Evolutionary conservation across 2,888 invertebrate genomes (phyloP).

Genomic region (Epistrophe grossulariae): DNA sequence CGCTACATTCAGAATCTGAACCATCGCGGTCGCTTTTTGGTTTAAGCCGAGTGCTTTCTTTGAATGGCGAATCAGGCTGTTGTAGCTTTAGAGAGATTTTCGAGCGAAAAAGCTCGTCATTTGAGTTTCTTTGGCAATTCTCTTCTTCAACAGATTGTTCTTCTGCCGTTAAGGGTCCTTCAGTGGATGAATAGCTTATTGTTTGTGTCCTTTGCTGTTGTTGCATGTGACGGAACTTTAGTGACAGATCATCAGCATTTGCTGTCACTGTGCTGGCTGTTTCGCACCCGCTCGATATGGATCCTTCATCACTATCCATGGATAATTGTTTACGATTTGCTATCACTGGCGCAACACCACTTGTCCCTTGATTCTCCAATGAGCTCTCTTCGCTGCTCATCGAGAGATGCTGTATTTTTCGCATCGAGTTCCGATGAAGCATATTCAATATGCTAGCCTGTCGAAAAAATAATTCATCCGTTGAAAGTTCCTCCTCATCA

Average conservation of each 20-base stretch:
- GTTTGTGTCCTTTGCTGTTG: constrained; percentile 67
- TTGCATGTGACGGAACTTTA: constrained; percentile 77
- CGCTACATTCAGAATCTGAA: constrained; percentile 93
- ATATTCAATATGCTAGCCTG: constrained; percentile 83
- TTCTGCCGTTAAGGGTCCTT: constrained; percentile 14
- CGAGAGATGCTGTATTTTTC: constrained; percentile 79
- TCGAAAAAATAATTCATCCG: constrained; percentile 82
- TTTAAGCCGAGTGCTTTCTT: constrained; percentile 65
- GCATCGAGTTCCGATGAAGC: constrained; percentile 82
- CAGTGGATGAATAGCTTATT: constrained; percentile 23
- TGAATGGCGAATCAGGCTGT: constrained; percentile 78
- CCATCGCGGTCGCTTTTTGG: constrained; percentile 84
- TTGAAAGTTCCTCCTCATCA: constrained; percentile 80
- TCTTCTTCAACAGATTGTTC: constrained; percentile 16
- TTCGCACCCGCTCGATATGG: constrained; percentile 92
- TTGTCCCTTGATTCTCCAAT: constrained; percentile 76
- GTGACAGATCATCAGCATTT: constrained; percentile 83
- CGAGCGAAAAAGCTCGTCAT: constrained; percentile 78
- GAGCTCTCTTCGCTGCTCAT: constrained; percentile 80
- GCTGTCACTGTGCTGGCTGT: constrained; percentile 90
- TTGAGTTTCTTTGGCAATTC: constrained; percentile 71
- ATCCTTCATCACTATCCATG: constrained; percentile 89
- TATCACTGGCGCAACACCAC: constrained; percentile 41
- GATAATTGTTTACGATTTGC: constrained; percentile 77
- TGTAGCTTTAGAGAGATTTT: constrained; percentile 79